These are phyloP conservation scores for Clarias pachynema DNA, from an alignment of 2,797 vertebrate genomes.

Conservation along the genomic window DNA sequence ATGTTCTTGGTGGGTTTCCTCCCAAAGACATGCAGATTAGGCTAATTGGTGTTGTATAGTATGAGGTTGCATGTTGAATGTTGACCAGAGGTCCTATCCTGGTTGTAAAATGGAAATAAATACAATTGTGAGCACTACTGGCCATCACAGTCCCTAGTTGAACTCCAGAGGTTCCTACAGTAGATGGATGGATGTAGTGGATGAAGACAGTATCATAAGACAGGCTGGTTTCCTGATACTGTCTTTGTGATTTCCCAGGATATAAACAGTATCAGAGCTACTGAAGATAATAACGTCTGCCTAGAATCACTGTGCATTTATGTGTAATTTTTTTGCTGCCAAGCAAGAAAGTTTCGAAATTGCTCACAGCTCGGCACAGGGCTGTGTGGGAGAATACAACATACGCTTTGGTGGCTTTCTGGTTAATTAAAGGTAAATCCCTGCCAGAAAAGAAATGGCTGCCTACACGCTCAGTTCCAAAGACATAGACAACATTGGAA, in stretches of 20 bases:
- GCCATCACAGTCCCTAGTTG: no score
- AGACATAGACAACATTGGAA: constrained; percentile 81
- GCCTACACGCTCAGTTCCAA: constrained; percentile 82
- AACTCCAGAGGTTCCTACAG: no score
- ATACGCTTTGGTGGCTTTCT: neutral
- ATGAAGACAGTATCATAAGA: neutral
- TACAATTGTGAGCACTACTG: no score
- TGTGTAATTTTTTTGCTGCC: constrained; percentile 14
- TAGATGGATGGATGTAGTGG: neutral
- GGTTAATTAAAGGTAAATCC: constrained; percentile 79
- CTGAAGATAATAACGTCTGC: neutral
- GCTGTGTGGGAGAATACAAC: constrained; percentile 15
- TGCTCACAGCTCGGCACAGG: neutral
- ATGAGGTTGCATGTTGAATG: no score
- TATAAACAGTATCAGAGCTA: neutral
- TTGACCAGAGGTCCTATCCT: no score
- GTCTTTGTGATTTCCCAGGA: neutral
- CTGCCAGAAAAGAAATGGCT: constrained; percentile 81
- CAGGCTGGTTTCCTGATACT: neutral
- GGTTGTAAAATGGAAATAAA: no score
- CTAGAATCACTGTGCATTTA: neutral
- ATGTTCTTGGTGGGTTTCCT: no score
- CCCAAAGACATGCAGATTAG: no score
- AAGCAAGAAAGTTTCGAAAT: constrained; percentile 19
- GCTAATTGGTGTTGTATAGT: no score